These are phyloP conservation scores for Palythoa caribaeorum DNA, from an alignment of 92 coral and sea anemone species.

Conservation along the genomic window DNA sequence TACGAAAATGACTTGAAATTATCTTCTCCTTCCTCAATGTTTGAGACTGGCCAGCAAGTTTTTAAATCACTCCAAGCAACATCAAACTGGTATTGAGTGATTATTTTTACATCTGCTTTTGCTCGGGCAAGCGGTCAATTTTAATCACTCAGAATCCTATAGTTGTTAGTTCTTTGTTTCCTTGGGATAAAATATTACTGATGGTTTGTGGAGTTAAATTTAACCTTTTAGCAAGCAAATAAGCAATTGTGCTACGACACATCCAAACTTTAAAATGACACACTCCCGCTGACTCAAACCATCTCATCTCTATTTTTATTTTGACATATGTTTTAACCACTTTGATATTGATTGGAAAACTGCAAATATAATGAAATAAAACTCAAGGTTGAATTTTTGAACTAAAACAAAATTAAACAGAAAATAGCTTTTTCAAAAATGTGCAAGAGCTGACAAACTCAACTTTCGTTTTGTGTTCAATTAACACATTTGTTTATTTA, in stretches of 20 bases:
- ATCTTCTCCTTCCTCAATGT: background rate
- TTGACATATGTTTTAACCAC: background rate
- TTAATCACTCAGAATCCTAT: constrained; percentile 4
- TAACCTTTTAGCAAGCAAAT: background rate
- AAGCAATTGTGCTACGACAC: background rate
- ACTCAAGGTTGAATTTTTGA: background rate
- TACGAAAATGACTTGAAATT: background rate
- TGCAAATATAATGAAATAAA: background rate
- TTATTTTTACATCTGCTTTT: background rate
- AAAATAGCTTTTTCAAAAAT: constrained; percentile 3
- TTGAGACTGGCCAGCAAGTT: background rate
- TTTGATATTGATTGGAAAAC: background rate
- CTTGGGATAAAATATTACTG: background rate
- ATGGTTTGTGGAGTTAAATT: background rate
- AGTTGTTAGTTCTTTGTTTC: background rate
- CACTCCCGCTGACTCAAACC: background rate
- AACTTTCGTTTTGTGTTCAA: constrained; percentile 6
- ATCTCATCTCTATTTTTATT: background rate
- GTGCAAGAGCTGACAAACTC: background rate
- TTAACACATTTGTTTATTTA: constrained; percentile 29
- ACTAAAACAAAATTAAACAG: background rate
- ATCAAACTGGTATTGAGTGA: background rate
- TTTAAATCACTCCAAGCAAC: constrained; percentile 25
- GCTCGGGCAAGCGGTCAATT: constrained; percentile 20
- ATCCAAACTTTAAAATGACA: background rate